phyloP scores from a whole-genome alignment of 2,113 vertebrate species.

The Abramis brama region DNA sequence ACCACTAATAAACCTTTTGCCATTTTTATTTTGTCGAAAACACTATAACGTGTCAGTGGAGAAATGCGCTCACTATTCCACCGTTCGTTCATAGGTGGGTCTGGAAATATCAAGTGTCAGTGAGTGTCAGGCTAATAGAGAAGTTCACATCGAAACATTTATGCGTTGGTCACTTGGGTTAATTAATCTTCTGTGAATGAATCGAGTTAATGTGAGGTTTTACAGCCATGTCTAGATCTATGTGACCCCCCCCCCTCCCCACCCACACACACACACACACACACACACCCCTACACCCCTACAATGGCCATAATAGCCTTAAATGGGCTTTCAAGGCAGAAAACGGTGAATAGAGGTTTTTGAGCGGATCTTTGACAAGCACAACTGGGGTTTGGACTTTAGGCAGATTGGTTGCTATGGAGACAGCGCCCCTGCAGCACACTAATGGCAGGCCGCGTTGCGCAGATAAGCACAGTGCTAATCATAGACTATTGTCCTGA shows the following conservation, averaged over 20 bases:
- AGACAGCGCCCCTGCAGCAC: slow-evolving; percentile 51
- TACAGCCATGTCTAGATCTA: not conserved
- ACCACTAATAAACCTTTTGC: not conserved
- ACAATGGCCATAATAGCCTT: slow-evolving; percentile 4
- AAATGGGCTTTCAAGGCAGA: slow-evolving; percentile 34
- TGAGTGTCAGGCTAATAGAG: not conserved
- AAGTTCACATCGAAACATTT: not conserved
- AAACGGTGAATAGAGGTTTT: slow-evolving; percentile 33
- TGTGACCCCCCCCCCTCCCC: not conserved
- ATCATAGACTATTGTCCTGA: slow-evolving; percentile 45
- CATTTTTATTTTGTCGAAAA: not conserved
- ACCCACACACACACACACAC: too few species aligned
- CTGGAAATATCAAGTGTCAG: not conserved
- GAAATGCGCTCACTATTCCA: not conserved
- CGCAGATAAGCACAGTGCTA: slow-evolving; percentile 48
- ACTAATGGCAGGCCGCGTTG: slow-evolving; percentile 47
- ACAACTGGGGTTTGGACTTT: slow-evolving; percentile 56
- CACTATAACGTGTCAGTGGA: not conserved
- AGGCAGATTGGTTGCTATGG: slow-evolving; percentile 59
- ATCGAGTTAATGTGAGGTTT: slow-evolving; percentile 7
- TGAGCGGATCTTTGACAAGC: slow-evolving; percentile 47
- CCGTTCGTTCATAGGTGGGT: not conserved
- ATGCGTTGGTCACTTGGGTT: not conserved
- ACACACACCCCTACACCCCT: too few species aligned
- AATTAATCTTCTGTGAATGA: slow-evolving; percentile 11